phyloP scores from a whole-genome alignment of 2,888 invertebrate species.

The Caenorhabditis auriculariae region DNA sequence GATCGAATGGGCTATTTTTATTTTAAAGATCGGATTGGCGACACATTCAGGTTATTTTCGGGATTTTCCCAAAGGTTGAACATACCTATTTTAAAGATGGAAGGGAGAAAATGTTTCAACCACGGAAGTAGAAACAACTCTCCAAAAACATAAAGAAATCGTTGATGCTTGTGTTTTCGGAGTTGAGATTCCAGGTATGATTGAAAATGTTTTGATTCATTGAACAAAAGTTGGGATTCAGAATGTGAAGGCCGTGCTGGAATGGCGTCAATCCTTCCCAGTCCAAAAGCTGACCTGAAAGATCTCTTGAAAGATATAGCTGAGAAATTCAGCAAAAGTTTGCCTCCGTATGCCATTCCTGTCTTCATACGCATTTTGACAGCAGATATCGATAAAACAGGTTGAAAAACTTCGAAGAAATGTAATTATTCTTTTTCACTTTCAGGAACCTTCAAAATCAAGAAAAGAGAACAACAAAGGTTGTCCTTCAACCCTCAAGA shows the following conservation, averaged over 20 bases:
- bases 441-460: constrained; percentile 20
- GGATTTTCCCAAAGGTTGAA: background rate
- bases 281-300: background rate
- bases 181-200: constrained; percentile 75
- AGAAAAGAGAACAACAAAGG: constrained; percentile 11
- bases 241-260: constrained; percentile 79
- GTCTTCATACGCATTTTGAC: constrained; percentile 6
- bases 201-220: constrained; percentile 1
- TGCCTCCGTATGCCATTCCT: constrained; percentile 16
- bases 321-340: background rate
- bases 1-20: constrained; percentile 89
- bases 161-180: constrained; percentile 90
- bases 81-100: constrained; percentile 63
- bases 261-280: constrained; percentile 81
- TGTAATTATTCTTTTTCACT: background rate
- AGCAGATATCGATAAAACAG: constrained; percentile 11
- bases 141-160: constrained; percentile 79
- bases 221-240: constrained; percentile 36
- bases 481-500: no score
- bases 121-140: constrained; percentile 83
- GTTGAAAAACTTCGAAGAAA: background rate
- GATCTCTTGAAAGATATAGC: background rate
- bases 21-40: constrained; percentile 90
- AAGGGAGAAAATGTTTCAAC: constrained; percentile 98
- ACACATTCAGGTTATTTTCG: constrained; percentile 74